phyloP scores from a whole-genome alignment of 2,888 invertebrate species.

The Tenthredo notha region DNA sequence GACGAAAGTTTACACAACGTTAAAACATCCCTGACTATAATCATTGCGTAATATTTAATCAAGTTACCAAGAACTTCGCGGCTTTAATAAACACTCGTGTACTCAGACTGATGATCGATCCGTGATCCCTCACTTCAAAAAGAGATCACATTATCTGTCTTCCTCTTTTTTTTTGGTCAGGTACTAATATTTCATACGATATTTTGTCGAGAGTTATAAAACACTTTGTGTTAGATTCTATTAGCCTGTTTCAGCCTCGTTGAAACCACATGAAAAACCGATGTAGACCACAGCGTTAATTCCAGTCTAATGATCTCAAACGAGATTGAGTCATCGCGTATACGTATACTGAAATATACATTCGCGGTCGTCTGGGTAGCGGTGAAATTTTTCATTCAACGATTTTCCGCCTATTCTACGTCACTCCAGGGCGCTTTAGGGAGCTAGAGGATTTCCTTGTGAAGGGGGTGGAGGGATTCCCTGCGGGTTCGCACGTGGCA shows the following conservation, averaged over 20 bases:
- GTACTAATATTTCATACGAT: neutral
- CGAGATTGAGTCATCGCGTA: conserved; percentile 50
- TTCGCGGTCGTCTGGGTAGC: neutral
- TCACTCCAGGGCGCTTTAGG: conserved; percentile 44
- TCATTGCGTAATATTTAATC: conserved; percentile 49
- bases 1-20: conserved; percentile 53
- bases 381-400: conserved; percentile 47
- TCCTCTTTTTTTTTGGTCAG: neutral
- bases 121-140: neutral
- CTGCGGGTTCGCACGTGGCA: conserved; percentile 54
- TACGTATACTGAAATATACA: neutral
- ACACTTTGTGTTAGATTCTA: neutral
- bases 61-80: neutral
- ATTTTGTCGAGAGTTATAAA: neutral
- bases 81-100: no score
- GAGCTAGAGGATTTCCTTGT: neutral
- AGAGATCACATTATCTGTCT: neutral
- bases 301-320: conserved; percentile 44
- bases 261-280: conserved; percentile 39
- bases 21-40: conserved; percentile 37
- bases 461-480: conserved; percentile 40
- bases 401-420: conserved; percentile 48
- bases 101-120: no score
- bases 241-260: conserved; percentile 14
- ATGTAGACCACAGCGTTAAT: conserved; percentile 33